These are phyloP conservation scores for Amphiprion clarkii DNA, from an alignment of 2,797 vertebrate species.

Conservation along the genomic window DNA sequence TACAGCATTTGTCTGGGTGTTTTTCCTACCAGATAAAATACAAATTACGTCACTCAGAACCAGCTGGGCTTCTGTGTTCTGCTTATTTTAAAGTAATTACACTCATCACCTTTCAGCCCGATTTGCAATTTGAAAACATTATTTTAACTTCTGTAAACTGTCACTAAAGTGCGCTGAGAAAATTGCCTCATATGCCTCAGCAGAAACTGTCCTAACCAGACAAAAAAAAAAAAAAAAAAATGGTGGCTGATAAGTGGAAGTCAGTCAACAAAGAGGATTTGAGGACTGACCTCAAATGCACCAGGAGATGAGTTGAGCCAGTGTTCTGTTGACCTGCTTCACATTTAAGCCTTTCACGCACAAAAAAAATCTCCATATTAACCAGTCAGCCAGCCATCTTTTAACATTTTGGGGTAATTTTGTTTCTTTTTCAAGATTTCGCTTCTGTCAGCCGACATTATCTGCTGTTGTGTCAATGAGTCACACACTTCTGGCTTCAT, in stretches of 20 bases:
- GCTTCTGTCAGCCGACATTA: not conserved
- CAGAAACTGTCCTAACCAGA: too few species aligned
- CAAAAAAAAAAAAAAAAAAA: too few species aligned
- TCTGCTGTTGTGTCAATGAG: not conserved
- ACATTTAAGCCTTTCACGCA: constrained; percentile 46
- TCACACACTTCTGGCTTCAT: not conserved
- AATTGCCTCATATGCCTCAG: too few species aligned
- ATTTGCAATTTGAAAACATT: too few species aligned
- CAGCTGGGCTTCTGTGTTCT: not conserved
- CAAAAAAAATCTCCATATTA: not conserved
- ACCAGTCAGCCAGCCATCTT: not conserved
- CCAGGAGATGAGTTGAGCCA: constrained; percentile 55
- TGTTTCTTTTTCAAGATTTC: too few species aligned
- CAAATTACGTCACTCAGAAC: not conserved
- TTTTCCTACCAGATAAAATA: not conserved
- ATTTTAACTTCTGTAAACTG: too few species aligned
- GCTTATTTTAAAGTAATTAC: too few species aligned
- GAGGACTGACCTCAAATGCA: constrained; percentile 71
- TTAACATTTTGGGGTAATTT: not conserved
- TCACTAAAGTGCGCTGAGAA: too few species aligned
- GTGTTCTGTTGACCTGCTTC: constrained; percentile 44
- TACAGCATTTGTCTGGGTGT: not conserved
- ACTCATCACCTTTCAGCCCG: too few species aligned
- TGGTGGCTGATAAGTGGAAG: constrained; percentile 46
- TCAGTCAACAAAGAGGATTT: constrained; percentile 67